Conservation (phyloP, 2,113 vertebrate genomes). For the Galemys pyrenaicus region DNA sequence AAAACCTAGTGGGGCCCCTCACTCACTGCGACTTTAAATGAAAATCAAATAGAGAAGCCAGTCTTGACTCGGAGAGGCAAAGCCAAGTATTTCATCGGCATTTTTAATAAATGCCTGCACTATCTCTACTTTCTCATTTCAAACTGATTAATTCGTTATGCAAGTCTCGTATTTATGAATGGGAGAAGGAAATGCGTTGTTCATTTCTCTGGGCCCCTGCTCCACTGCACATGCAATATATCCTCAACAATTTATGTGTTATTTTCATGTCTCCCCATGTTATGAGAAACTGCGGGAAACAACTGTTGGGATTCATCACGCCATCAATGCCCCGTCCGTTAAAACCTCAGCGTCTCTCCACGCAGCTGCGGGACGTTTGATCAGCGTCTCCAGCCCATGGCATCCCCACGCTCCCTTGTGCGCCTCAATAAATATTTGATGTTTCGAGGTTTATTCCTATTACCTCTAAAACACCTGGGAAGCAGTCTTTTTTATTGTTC, state of each 20-base stretch:
- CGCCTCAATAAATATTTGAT: conserved; percentile 85
- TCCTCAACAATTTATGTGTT: conserved; percentile 57
- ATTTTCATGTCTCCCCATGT: conserved; percentile 75
- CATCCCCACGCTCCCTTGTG: conserved; percentile 60
- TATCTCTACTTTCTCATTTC: not conserved
- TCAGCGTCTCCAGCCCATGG: conserved; percentile 80
- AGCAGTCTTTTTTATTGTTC: conserved; percentile 67
- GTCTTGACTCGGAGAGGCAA: not conserved
- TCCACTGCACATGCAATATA: not conserved
- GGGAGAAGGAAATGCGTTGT: not conserved
- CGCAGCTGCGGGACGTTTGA: conserved; percentile 78
- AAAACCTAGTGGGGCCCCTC: not conserved
- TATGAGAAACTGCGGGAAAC: conserved; percentile 76
- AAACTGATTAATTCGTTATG: not conserved
- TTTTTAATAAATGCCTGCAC: not conserved
- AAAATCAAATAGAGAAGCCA: not conserved
- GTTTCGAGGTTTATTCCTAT: conserved; percentile 71
- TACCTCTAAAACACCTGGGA: conserved; percentile 68
- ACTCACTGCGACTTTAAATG: not conserved
- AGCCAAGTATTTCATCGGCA: not conserved
- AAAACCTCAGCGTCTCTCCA: conserved; percentile 79
- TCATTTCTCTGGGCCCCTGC: not conserved
- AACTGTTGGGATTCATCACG: conserved; percentile 73
- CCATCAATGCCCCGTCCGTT: conserved; percentile 79
- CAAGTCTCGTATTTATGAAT: conserved; percentile 6